A percentile compares a stretch with the other conserved stretches of the same genome.
Evolutionary conservation across 1,140 invertebrate species (phyloP).

Genomic region (Lamellibrachia luymesi): DNA sequence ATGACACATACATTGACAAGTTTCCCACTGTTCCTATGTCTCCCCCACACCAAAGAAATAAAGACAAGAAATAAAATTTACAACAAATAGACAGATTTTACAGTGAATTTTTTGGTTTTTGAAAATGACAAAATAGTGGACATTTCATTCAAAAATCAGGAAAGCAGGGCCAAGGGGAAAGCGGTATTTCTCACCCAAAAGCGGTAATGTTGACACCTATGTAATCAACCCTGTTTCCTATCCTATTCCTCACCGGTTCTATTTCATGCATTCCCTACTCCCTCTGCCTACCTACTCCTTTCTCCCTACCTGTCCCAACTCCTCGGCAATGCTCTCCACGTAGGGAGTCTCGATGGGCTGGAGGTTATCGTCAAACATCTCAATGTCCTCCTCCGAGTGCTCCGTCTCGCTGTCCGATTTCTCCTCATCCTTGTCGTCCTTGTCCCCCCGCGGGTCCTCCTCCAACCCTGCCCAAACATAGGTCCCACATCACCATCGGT

Average conservation of each 20-base stretch:
- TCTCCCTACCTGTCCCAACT: slow-evolving; percentile 66
- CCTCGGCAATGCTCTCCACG: slow-evolving; percentile 63
- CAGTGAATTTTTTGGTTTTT: too few relatives aligned
- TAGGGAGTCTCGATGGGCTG: slow-evolving; percentile 51
- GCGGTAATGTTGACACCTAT: too few relatives aligned
- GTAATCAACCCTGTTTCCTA: too few relatives aligned
- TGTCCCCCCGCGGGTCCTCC: slow-evolving; percentile 51
- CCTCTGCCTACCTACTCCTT: background rate
- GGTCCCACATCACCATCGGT: background rate
- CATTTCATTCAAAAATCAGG: too few relatives aligned
- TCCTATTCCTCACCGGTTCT: background rate
- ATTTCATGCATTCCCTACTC: background rate
- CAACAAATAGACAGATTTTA: too few relatives aligned
- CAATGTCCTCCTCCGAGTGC: slow-evolving; percentile 22
- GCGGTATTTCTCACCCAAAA: too few relatives aligned
- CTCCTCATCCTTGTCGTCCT: slow-evolving; percentile 47
- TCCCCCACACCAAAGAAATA: too few relatives aligned
- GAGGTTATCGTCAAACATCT: slow-evolving; percentile 23
- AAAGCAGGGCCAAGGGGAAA: too few relatives aligned
- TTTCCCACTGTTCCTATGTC: too few relatives aligned
- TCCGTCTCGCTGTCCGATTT: slow-evolving; percentile 31
- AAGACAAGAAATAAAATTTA: too few relatives aligned
- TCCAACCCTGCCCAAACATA: slow-evolving; percentile 24
- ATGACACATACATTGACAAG: too few relatives aligned
- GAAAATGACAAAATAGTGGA: too few relatives aligned